Evolutionary conservation across 2,888 invertebrate genomes (phyloP), one percentile per base, ranked within the genome.

Genomic region (Ophioninae sp.): DNA sequence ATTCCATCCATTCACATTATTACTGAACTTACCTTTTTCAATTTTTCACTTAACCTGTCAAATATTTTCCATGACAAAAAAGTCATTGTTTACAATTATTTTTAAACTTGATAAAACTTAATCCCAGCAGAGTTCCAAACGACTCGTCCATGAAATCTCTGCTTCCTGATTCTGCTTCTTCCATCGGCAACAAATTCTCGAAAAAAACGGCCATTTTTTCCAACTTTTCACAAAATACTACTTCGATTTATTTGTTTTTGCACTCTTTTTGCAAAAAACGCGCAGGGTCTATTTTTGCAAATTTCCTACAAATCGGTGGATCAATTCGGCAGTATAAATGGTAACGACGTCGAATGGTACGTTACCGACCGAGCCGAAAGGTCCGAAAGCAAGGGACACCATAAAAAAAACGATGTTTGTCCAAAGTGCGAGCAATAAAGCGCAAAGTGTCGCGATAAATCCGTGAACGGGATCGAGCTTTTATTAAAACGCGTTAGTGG

Each of bases 371-470:
- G 51, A 51, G 23, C 7, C 37, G 58, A 23, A 17, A 64, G 39
- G 59, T 59, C 23, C 30, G 65, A 30, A 22, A 41, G 72, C 58
- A 23, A 23, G 56, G 37, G 72, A 67, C 22, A 6, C 17, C 9
- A 17, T 63, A 39, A 79, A 58, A 58, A 83, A 83, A 83, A 83
- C 30, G 71, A 75, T 67, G 73, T 51, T 80, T 75, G 72, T 73
- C 76, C 76, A 77, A 73, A 30, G 51, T 6, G 17, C 72, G 51
- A 80, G 79, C 83, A 79, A 83, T 83, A 83, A 80, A 83, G 51
- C 65, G 77, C 69, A 81, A 83, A 83, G 81, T 81, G 78, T 81
- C 71, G 83, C 78, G 81, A 83, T 83, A 81, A 79, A 83, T 81
- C 65, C 71, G 51, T 51, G 67, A 83, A 81, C 75, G 74, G 80